Percentiles rank a stretch among this genome's conserved stretches.
Evolutionary conservation across 2,888 invertebrate genomes (phyloP).

Genomic region (Kryphioiulus occultus): DNA sequence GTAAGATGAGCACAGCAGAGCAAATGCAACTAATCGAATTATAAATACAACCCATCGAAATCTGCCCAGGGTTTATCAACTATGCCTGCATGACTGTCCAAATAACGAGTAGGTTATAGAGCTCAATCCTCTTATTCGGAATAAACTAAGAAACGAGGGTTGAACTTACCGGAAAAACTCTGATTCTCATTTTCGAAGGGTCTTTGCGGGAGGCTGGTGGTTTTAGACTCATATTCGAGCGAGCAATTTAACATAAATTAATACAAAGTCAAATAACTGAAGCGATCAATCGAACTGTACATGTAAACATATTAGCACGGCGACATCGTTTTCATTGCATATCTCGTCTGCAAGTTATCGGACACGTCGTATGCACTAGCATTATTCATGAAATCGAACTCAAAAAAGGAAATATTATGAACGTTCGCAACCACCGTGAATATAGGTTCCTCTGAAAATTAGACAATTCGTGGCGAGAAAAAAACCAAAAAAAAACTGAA

Average conservation of each 20-base stretch:
- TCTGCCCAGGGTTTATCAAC: not conserved
- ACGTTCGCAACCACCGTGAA: not conserved
- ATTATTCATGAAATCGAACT: not conserved
- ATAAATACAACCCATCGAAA: not conserved
- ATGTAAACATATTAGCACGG: slow-evolving; percentile 10
- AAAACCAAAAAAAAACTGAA: not conserved
- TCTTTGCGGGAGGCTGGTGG: slow-evolving; percentile 46
- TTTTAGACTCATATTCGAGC: slow-evolving; percentile 49
- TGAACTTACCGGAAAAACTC: slow-evolving; percentile 93
- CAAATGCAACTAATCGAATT: not conserved
- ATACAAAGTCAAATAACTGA: not conserved
- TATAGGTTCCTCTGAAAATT: not conserved
- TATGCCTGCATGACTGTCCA: not conserved
- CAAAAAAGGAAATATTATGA: not conserved
- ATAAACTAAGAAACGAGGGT: not conserved
- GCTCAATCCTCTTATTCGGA: not conserved
- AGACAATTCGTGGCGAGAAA: slow-evolving; percentile 19
- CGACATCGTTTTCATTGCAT: not conserved
- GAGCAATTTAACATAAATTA: slow-evolving; percentile 14
- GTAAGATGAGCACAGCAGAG: no score
- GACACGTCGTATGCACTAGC: not conserved
- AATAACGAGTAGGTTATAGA: not conserved
- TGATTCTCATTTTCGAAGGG: slow-evolving; percentile 87
- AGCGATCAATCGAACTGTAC: not conserved
- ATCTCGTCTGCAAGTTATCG: not conserved